Evolutionary conservation across 2,113 vertebrate genomes (phyloP), one percentile per base, ranked within the genome.

Genomic region (Vanacampus margaritifer): DNA sequence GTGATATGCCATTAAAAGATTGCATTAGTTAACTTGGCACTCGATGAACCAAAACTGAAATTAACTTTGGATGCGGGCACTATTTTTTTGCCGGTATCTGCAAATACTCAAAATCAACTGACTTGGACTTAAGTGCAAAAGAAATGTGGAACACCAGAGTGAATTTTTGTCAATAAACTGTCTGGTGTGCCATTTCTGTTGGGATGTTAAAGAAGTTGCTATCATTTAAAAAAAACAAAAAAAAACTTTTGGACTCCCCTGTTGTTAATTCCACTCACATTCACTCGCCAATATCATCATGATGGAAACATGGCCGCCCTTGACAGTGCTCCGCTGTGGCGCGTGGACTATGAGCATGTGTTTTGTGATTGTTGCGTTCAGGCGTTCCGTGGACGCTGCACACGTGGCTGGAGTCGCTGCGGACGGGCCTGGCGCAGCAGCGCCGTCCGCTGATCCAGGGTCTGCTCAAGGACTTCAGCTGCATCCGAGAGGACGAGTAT

Each of bases 341-440:
- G 56, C 32, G 28, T 70, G 74, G 68, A n/a, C 24, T 23, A 46
- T 46, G 43, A 46, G 14, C 16, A 12, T 24, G 51, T 23, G 51
- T 6, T n/a, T n/a, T 41, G 39, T 41, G 39, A 19, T 19, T 67
- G 64, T n/a, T 66, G 36, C 79, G 74, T 73, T 73, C 87, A 92
- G 91, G 91, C 39, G 92, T 93, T 66, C 91, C 91, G 58, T 93
- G 93, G 93, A 93, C 91, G 16, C 90, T 93, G 74, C 92, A 93
- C 82, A 91, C 91, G 48, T 93, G 93, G 93, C 88, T 93, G 54
- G 90, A 92, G 87, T 91, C 91, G 69, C 88, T 93, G 82, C 84
- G 88, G 12, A 92, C 90, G 65, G 88, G 91, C 65, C 92, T 91
- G 74, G 64, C 86, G 17, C 92, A 93, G 84, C 90, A 90, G 76